phyloP scores from a whole-genome alignment of 2,797 vertebrate species.

The Somateria mollissima region DNA sequence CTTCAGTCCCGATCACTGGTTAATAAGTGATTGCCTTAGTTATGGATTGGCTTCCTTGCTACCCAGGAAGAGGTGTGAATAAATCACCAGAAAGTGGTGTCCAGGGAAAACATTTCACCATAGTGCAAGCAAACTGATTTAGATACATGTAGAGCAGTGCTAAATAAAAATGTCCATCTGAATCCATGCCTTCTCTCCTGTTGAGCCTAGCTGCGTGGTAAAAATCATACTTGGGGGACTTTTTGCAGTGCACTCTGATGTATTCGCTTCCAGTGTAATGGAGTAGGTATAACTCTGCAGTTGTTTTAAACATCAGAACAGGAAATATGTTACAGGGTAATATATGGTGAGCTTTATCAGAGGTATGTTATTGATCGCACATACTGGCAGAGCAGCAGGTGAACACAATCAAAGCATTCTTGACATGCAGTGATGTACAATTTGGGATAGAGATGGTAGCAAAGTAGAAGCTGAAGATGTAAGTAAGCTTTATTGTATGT shows the following conservation, averaged over 20 bases:
- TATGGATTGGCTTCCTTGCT: neutral
- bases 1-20: neutral
- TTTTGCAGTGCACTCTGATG: constrained; percentile 75
- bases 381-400: neutral
- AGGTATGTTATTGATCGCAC: neutral
- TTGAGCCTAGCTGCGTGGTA: neutral
- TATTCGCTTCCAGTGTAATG: constrained; percentile 80
- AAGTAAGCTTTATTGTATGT: neutral
- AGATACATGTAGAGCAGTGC: too few species aligned
- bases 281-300: constrained; percentile 77
- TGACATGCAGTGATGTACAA: fast-evolving
- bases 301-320: constrained; percentile 82
- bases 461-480: neutral
- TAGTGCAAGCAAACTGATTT: neutral
- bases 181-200: neutral
- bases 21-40: neutral
- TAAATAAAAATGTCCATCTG: neutral
- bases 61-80: neutral
- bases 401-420: neutral
- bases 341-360: neutral
- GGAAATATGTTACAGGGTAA: constrained; percentile 32
- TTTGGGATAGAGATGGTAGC: neutral
- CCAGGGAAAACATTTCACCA: too few species aligned
- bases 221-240: constrained; percentile 64
- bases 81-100: neutral